phyloP scores from a whole-genome alignment of 2,797 vertebrate genomes.

The Columba guinea region DNA sequence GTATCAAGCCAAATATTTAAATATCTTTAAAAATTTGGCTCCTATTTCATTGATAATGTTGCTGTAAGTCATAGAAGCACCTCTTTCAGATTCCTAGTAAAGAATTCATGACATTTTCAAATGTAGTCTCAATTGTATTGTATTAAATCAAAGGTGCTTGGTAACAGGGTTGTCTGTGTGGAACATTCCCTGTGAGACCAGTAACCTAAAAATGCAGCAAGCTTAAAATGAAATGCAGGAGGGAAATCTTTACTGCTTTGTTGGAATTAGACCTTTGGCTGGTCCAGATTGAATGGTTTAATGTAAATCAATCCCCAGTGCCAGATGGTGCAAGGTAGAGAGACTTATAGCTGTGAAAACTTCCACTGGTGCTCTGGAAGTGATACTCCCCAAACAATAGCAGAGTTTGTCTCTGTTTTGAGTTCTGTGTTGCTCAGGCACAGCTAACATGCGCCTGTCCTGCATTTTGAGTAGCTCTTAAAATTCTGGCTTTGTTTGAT shows the following conservation, averaged over 20 bases:
- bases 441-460: neutral
- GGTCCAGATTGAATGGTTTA: constrained; percentile 6
- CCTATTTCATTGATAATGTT: neutral
- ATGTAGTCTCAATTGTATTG: neutral
- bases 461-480: neutral
- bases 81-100: neutral
- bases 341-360: neutral
- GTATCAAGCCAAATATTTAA: neutral
- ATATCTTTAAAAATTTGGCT: neutral
- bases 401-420: neutral
- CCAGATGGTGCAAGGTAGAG: neutral
- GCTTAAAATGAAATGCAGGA: constrained; percentile 11
- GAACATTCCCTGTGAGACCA: neutral
- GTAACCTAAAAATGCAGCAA: constrained; percentile 16
- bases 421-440: neutral
- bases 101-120: neutral
- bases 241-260: constrained; percentile 1
- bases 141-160: neutral
- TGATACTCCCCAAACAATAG: neutral
- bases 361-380: neutral
- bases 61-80: neutral
- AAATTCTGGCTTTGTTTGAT: neutral
- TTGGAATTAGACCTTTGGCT: constrained; percentile 9
- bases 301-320: constrained; percentile 1
- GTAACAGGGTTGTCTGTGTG: neutral